Evolutionary conservation across 2,113 vertebrate species (phyloP), one percentile per base, ranked within the genome.

Genomic region (Colaptes auratus): DNA sequence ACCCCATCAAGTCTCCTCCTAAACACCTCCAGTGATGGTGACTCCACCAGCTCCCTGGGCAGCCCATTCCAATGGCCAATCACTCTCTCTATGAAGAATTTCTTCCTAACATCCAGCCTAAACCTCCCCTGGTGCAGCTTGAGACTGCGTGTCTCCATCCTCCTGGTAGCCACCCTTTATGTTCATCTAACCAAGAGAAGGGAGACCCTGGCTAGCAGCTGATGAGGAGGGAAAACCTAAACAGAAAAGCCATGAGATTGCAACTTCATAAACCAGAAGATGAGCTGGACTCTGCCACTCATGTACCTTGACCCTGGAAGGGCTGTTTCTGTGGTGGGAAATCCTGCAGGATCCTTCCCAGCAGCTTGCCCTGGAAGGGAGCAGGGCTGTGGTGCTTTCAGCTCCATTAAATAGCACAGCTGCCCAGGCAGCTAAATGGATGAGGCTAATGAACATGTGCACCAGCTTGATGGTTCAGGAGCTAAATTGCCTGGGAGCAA

Each of bases 401-500:
- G 91, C 93, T 86, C 88, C 86, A 64, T 88, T 86, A 82, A 89
- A 35, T 12, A 15, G 46, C 63, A 35, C 61, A 94, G 95, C 85
- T 93, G 93, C 91, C 94, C 92, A 82, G 44, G 88, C 92, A 80
- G 90, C 93, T 90, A 86, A 91, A 92, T 79, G 89, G 93, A 91
- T 70, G 88, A 70, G 35, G 87, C 69, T 93, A 60, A 95, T 92
- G 95, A 89, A 92, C 82, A 59, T 28, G 79, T 86, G 85, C 74
- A n/a, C 70, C 31, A 52, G 81, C 90, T 64, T 73, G 82, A 66
- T 74, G 91, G 93, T 80, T 96, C 91, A 86, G 92, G 88, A 93
- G 73, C 94, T 92, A 84, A 67, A 90, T 86, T 92, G 86, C 89
- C 80, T 65, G 80, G 24, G 81, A 95, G 91, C 63, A 81, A 95